A percentile compares a stretch with the other conserved stretches of the same genome.
Conservation (phyloP, 2,113 vertebrate genomes). For the Eudyptes chrysolophus region DNA sequence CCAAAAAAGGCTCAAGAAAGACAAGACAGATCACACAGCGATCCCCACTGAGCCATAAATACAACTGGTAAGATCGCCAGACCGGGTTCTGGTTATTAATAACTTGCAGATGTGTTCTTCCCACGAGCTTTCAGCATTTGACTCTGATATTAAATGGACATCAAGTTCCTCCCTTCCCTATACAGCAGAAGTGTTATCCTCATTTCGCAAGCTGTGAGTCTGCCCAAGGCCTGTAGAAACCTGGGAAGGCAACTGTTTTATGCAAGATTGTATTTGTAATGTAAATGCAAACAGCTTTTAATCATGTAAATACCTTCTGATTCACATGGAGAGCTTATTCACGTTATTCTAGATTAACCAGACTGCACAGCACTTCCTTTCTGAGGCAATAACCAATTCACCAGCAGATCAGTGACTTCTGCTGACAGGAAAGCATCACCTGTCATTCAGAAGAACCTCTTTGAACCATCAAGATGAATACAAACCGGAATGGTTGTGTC, state of each 20-base stretch:
- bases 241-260: background rate
- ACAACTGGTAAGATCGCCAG: background rate
- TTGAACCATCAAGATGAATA: background rate
- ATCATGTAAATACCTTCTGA: background rate
- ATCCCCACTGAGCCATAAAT: background rate
- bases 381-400: background rate
- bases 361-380: background rate
- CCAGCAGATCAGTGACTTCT: background rate
- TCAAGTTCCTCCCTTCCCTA: background rate
- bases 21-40: background rate
- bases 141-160: background rate
- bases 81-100: background rate
- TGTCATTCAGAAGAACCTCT: background rate
- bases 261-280: background rate
- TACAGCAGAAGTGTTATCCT: background rate
- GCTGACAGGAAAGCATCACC: background rate
- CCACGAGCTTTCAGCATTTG: background rate
- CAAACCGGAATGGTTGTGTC: fast-evolving
- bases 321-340: background rate
- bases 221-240: background rate
- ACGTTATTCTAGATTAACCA: background rate
- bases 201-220: background rate
- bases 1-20: background rate
- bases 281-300: background rate
- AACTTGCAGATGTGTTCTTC: background rate